These are phyloP conservation scores for Phalacrocorax aristotelis DNA, from an alignment of 2,113 vertebrate genomes.

Conservation along the genomic window DNA sequence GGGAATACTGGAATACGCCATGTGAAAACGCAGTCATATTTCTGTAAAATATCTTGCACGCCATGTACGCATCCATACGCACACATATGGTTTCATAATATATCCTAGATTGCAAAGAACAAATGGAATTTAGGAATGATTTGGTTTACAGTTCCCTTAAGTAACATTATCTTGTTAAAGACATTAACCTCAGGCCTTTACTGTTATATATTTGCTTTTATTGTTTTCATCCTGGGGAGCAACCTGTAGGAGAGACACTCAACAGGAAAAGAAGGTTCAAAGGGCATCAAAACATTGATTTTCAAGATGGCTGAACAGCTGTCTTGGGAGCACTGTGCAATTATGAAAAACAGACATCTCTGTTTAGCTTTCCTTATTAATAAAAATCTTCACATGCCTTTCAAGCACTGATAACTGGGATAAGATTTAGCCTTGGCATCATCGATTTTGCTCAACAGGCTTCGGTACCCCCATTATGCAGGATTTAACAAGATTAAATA, in stretches of 20 bases:
- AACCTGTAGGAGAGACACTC: conserved; percentile 75
- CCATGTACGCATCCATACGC: neutral
- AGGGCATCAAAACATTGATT: conserved; percentile 85
- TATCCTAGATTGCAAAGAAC: conserved; percentile 38
- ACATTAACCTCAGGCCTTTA: conserved; percentile 80
- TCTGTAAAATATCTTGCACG: neutral
- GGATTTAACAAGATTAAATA: neutral
- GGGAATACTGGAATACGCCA: neutral
- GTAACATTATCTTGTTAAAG: conserved; percentile 81
- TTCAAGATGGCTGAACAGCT: conserved; percentile 79
- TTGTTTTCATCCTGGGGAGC: conserved; percentile 77
- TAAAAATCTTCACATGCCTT: conserved; percentile 29
- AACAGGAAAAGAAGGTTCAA: conserved; percentile 72
- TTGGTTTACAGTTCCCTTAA: conserved; percentile 79
- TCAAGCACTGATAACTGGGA: conserved; percentile 53
- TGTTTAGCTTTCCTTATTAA: conserved; percentile 51
- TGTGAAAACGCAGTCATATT: neutral
- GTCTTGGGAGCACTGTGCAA: conserved; percentile 72
- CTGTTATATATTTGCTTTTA: conserved; percentile 78
- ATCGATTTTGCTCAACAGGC: neutral
- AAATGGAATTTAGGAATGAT: conserved; percentile 75
- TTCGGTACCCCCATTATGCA: neutral
- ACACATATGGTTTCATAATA: conserved; percentile 69
- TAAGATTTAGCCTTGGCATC: neutral
- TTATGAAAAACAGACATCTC: conserved; percentile 78